Evolutionary conservation across 2,888 invertebrate genomes (phyloP), one percentile per base, ranked within the genome.

Genomic region (Allacma fusca): DNA sequence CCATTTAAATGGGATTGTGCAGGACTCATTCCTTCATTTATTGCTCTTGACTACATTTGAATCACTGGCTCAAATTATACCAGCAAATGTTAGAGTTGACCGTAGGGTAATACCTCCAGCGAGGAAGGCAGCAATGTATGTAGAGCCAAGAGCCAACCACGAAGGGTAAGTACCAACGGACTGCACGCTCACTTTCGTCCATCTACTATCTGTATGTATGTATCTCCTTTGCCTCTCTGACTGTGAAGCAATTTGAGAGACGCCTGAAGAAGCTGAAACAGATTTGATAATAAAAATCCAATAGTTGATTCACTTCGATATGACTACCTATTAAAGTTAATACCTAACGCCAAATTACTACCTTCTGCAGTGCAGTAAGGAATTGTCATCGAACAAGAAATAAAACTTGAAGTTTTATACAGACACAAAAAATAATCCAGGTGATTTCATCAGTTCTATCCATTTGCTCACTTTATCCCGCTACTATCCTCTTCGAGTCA

Each of bases 361-460:
- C 50, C n/a, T n/a, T 50, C 50, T n/a, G 16, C 16, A n/a, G 19
- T 19, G 50, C 9, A 50, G 50, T 50, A 50, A 50, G 50, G 50
- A 65, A 26, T 65, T 65, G 65, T 29, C 28, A 9, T 28, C 4
- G n/a, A 65, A 19, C 28, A 65, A 65, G 28, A 29, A 65, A 65
- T 65, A 21, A 62, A 13, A 34, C 26, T 62, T 62, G 21, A 23
- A 40, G 43, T 23, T 69, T 43, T 24, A 40, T 40, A 70, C 5
- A 23, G 24, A 28, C 23, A 43, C 5, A n/a, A 67, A 29, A 68
- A 68, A 71, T 57, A 71, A 57, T 71, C 71, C 26, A 71, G 71
- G 71, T 57, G 71, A 71, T 71, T 72, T 34, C 62, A 70, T 50
- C 44, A 13, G 23, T 62, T 68, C n/a, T 34, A 72, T 59, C 57